phyloP scores from a whole-genome alignment of 1,140 invertebrate species.

The Drosophila orena region DNA sequence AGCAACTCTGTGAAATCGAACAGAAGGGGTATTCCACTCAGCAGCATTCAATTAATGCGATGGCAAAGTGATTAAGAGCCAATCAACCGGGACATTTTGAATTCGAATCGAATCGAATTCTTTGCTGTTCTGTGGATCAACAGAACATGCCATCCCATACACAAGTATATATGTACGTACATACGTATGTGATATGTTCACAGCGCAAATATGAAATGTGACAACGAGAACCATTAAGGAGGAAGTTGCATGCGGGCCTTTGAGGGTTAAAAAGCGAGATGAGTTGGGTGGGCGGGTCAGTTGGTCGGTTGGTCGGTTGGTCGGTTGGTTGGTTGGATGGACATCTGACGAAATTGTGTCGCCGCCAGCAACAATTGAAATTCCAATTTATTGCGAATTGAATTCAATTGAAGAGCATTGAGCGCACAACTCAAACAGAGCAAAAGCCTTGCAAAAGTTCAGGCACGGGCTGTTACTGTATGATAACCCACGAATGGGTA shows the following conservation, averaged over 20 bases:
- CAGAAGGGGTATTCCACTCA: constrained; percentile 8
- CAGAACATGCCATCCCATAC: constrained; percentile 5
- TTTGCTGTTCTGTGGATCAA: constrained; percentile 5
- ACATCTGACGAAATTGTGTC: constrained; percentile 62
- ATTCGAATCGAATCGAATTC: constrained; percentile 37
- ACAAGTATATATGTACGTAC: no score
- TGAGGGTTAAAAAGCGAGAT: constrained; percentile 8
- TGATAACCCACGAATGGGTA: constrained; percentile 34
- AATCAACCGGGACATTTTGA: constrained; percentile 35
- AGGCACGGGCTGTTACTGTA: constrained; percentile 48
- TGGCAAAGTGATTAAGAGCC: constrained; percentile 41
- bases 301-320: not conserved
- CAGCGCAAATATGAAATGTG: constrained; percentile 43
- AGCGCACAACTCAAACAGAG: constrained; percentile 57
- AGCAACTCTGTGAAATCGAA: constrained; percentile 13
- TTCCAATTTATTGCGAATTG: constrained; percentile 81
- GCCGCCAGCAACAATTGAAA: constrained; percentile 66
- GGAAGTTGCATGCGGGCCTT: constrained; percentile 68
- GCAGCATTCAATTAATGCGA: constrained; percentile 40
- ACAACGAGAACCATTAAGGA: constrained; percentile 60
- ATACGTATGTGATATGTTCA: constrained; percentile 8
- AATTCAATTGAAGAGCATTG: constrained; percentile 83
- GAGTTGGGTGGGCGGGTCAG: not conserved
- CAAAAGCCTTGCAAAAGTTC: constrained; percentile 53
- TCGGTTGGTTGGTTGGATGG: not conserved